Evolutionary conservation across 2,888 invertebrate genomes (phyloP), one percentile per base, ranked within the genome.

Genomic region (Amphiduros pacificus): DNA sequence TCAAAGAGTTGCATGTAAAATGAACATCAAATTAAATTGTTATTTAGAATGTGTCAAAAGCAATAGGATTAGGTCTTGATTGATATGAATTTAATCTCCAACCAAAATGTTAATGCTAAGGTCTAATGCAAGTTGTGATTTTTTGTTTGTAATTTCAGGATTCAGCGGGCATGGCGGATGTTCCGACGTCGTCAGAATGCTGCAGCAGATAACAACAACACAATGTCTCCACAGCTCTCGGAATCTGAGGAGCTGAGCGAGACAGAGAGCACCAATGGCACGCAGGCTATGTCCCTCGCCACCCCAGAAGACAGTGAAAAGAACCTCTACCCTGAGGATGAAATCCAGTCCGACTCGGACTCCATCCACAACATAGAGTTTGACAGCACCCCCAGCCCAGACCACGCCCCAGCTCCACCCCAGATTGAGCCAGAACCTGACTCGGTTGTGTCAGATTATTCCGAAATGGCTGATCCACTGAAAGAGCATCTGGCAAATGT

Each of bases 391-490:
- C n/a, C n/a, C n/a, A n/a, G n/a, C n/a, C n/a, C n/a, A n/a, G n/a
- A n/a, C n/a, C n/a, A n/a, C n/a, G n/a, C n/a, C n/a, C n/a, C n/a
- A n/a, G n/a, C n/a, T n/a, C n/a, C n/a, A n/a, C n/a, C n/a, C n/a
- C n/a, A 32, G 22, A 64, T 66, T 51, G 65, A 69, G 20, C 54
- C 65, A 5, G 67, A 68, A 26, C 62, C 65, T 1, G 61, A 68
- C n/a, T 67, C 67, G 4, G 56, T 75, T 22, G 64, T 71, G 5
- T 79, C 79, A 2, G 77, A 77, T 57, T 76, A 75, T 62, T 79
- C 79, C 0, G 78, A 80, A 60, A 70, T 76, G 53, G 72, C 70
- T 6, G 76, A 72, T 3, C 72, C 75, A 9, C 62, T 76, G 14
- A 68, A 67, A 54, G 76, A 77, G 36, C 66, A 69, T 32, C 64